Conservation (phyloP, 2,888 invertebrate species). For the Lasioglossum leucozonium region DNA sequence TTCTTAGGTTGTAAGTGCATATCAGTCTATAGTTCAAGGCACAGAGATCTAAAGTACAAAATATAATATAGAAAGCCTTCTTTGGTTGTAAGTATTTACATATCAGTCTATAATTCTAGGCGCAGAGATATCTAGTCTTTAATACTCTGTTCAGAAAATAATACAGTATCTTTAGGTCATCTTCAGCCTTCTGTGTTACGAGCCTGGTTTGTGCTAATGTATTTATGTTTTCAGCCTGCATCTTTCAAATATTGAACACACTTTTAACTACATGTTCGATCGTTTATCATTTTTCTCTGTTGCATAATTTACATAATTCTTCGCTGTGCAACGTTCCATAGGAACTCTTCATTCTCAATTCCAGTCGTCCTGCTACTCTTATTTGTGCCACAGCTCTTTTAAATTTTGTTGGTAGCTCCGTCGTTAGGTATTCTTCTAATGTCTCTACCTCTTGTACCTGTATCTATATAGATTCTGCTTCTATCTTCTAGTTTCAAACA, state of each 20-base stretch:
- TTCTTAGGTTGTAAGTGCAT: constrained; percentile 6
- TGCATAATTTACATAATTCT: neutral
- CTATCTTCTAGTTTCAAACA: neutral
- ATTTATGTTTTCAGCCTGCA: neutral
- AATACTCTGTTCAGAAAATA: constrained; percentile 15
- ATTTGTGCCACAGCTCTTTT: neutral
- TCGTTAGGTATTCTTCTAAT: neutral
- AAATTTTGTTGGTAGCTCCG: neutral
- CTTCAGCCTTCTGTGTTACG: neutral
- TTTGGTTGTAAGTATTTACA: constrained; percentile 1
- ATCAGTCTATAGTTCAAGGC: constrained; percentile 9
- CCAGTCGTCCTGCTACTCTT: neutral
- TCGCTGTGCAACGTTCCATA: neutral
- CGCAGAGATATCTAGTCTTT: constrained; percentile 4
- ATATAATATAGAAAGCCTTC: constrained; percentile 1
- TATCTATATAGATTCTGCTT: neutral
- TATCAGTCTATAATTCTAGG: neutral
- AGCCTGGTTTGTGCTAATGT: neutral
- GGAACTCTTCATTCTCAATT: neutral
- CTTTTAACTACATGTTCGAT: neutral
- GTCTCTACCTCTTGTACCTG: too few species aligned
- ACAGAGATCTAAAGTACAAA: constrained; percentile 20
- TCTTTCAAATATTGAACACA: neutral
- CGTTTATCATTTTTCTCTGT: neutral
- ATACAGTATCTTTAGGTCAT: neutral